Evolutionary conservation across 2,888 invertebrate species (phyloP).

Genomic region (Ormyrus labotus): DNA sequence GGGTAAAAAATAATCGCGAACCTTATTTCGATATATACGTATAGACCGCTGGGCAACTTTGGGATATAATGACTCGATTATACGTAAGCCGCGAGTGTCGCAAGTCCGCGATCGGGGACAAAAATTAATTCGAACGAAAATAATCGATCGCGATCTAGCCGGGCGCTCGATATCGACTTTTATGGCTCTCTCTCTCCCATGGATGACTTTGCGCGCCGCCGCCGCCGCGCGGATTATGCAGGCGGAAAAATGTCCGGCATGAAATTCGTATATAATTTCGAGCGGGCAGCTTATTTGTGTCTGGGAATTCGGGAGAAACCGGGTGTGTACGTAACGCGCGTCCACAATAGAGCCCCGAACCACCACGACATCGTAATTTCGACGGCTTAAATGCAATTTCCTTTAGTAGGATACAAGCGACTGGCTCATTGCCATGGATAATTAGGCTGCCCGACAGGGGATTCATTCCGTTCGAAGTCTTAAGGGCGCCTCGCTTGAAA

Average conservation of each 20-base stretch:
- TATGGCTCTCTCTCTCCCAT: background rate
- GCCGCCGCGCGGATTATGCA: background rate
- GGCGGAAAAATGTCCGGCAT: background rate
- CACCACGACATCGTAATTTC: conserved; percentile 41
- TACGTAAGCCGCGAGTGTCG: conserved; percentile 1
- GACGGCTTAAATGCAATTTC: conserved; percentile 33
- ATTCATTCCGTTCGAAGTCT: conserved; percentile 8
- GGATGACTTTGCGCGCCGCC: background rate
- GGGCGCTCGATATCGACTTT: background rate
- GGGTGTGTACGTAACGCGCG: background rate
- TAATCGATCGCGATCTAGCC: too few relatives aligned
- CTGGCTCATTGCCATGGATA: conserved; percentile 41
- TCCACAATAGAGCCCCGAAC: background rate
- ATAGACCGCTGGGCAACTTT: background rate
- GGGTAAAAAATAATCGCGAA: background rate
- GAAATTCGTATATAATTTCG: background rate
- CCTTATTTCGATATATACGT: background rate
- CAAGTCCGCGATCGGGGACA: background rate
- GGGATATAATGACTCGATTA: conserved; percentile 28
- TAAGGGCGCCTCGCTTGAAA: too few relatives aligned
- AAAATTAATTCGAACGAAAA: conserved; percentile 25
- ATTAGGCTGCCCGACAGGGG: conserved; percentile 7
- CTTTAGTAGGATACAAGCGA: conserved; percentile 36
- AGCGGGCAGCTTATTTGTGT: background rate
- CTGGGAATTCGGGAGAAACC: background rate